Conservation (phyloP, 2,113 vertebrate genomes). For the Alaudala cheleensis region DNA sequence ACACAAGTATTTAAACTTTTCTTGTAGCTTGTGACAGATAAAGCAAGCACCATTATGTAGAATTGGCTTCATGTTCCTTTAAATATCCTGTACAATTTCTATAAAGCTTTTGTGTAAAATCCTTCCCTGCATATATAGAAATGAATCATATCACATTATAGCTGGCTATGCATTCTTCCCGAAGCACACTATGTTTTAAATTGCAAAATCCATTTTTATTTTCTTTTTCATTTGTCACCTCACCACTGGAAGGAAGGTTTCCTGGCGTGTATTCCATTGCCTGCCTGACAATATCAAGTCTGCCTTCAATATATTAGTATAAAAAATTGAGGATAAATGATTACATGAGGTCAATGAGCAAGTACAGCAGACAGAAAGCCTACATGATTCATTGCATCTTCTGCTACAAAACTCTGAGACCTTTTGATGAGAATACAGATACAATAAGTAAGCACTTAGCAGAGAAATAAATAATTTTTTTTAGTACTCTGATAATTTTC, state of each 20-base stretch:
- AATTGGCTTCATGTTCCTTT: background rate
- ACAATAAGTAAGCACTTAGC: background rate
- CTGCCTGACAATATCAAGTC: constrained; percentile 56
- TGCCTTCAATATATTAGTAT: constrained; percentile 50
- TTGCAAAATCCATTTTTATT: constrained; percentile 68
- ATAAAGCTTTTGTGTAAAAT: constrained; percentile 13
- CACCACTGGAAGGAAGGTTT: constrained; percentile 59
- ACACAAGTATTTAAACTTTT: constrained; percentile 18
- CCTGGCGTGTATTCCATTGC: constrained; percentile 45
- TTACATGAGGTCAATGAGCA: constrained; percentile 75
- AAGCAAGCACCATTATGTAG: background rate
- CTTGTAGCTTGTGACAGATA: background rate
- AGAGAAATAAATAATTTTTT: background rate
- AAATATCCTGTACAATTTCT: constrained; percentile 5
- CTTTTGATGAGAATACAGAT: constrained; percentile 33
- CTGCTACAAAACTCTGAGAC: background rate
- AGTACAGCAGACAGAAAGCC: constrained; percentile 33
- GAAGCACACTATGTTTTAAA: constrained; percentile 47
- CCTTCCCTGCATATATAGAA: background rate
- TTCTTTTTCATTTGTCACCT: constrained; percentile 67
- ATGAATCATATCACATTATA: constrained; percentile 33
- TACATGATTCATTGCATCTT: constrained; percentile 19
- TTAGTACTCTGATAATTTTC: background rate
- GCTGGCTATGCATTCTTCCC: constrained; percentile 28
- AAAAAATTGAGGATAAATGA: constrained; percentile 75